Evolutionary conservation across 2,888 invertebrate genomes (phyloP), one percentile per base, ranked within the genome.

Genomic region (Nowickia ferox): DNA sequence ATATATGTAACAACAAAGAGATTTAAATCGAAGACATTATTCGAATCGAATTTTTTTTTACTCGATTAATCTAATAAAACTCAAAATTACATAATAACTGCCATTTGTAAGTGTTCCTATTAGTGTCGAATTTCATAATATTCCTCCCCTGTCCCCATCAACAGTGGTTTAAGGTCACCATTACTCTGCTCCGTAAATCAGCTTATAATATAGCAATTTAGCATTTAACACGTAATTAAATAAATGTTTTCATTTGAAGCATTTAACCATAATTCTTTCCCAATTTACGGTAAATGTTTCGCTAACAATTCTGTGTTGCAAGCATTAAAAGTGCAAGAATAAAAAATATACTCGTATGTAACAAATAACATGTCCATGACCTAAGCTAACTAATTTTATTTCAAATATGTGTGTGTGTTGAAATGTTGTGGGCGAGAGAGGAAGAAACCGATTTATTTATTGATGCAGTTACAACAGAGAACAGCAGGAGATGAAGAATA

Each of bases 331-430:
- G 9, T 0, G 10, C 6, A 15, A 9, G 13, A 59, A 69, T 5
- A 13, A 51, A 42, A 51, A 75, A 11, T n/a, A n/a, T n/a, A n/a
- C n/a, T n/a, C n/a, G n/a, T n/a, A 44, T 71, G 19, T 9, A 59
- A 30, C 61, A 66, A 42, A 75, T 44, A 68, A 66, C n/a, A 38
- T 68, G 66, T 80, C 57, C 30, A 59, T 81, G 59, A 48, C 72
- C 48, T 15, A 80, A 66, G 51, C 66, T 46, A 30, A 15, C 44
- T 22, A 57, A 46, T 17, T 40, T 15, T 30, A 9, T 57, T 71
- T 2, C 30, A 42, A 22, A 55, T 30, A 57, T 30, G 30, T 30
- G 4, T 30, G 4, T 30, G 30, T 30, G 17, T 13, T 17, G 13
- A 48, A 61, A 19, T 1, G 0, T 61, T 48, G 19, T 48, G 48